These are phyloP conservation scores for Myotis myotis DNA, from an alignment of 2,797 vertebrate species.

Conservation along the genomic window DNA sequence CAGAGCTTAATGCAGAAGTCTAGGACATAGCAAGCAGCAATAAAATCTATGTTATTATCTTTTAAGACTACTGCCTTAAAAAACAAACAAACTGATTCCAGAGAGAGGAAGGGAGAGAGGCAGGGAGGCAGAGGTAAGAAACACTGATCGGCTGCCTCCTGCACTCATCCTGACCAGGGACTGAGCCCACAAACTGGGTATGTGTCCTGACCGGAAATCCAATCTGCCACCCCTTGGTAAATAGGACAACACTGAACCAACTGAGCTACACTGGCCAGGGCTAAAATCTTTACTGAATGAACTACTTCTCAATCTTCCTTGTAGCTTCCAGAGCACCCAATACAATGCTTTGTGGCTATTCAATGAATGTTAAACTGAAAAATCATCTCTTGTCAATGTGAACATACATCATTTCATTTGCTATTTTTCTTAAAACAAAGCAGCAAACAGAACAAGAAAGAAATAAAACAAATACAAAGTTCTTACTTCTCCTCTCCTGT, in stretches of 20 bases:
- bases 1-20: neutral
- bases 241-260: neutral
- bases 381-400: neutral
- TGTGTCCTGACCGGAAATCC: neutral
- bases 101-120: neutral
- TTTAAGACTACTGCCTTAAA: neutral
- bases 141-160: neutral
- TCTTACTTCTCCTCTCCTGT: conserved; percentile 98
- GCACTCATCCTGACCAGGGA: neutral
- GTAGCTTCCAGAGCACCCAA: neutral
- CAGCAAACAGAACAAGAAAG: neutral
- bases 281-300: conserved; percentile 1
- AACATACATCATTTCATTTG: neutral
- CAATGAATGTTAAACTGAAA: neutral
- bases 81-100: neutral
- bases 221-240: neutral
- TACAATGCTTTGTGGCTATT: neutral
- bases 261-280: neutral
- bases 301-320: conserved; percentile 25
- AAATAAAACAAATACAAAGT: neutral
- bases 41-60: neutral
- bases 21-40: neutral
- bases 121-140: neutral
- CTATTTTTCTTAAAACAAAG: neutral
- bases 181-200: too few species aligned